Base-by-base conservation (phyloP, 2,888 invertebrate species). In the Rhimphoctona megacephalus region DNA sequence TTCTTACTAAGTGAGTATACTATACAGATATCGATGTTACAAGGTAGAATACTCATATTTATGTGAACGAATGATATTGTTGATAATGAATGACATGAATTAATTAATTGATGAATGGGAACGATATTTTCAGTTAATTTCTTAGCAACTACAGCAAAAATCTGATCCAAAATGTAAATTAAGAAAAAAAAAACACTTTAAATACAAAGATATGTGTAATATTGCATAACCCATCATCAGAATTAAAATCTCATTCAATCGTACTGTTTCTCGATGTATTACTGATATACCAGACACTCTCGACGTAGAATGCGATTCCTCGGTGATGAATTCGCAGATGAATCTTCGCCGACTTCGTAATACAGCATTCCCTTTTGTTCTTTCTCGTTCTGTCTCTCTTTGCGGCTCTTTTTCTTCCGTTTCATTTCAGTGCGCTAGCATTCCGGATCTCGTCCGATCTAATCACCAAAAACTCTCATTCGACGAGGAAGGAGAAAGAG, bases 401-500 rank as follows among this genome's bases (percentile, higher is more conserved):
- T 30, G 30, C 14, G 11, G 61, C 6, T 43, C 76, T 80, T 78
- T 76, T 84, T 67, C 72, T 67, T 52, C 66, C 54, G 78, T 79
- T 43, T 33, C 52, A 49, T 72, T 82, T 43, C 52, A 67, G 36
- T 66, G 46, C 52, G 30, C 49, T 52, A 76, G 87, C 88, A 89
- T 88, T 89, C 67, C 85, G 88, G 72, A 81, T 78, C 85, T 89
- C 90, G 90, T 92, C 90, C 90, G 92, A 92, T 93, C 92, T 92
- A 92, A 92, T 93, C 92, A 90, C 90, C 91, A 91, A 92, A 92
- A 92, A 92, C 91, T 92, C 92, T 80, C 36, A 89, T 90, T 91
- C 90, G 82, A 87, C 87, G 87, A 87, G 78, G 83, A 72, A 49
- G 54, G 80, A 43, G 30, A 67, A 22, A 49, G 30, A 66, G 30